Evolutionary conservation across 1,140 invertebrate species (phyloP).

Genomic region (Zaprionus tsacasi): DNA sequence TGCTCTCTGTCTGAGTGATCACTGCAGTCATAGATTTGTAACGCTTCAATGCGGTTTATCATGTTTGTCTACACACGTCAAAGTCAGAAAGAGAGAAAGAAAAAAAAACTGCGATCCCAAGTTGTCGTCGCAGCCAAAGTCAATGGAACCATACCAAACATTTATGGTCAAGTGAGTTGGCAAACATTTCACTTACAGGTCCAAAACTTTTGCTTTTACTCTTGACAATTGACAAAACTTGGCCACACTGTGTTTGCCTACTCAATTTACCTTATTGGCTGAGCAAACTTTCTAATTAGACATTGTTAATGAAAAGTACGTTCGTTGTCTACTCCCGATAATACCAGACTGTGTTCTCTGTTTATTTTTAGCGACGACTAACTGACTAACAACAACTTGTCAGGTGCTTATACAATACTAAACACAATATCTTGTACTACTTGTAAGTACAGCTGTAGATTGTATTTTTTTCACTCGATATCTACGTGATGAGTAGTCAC

Average conservation of each 20-base stretch:
- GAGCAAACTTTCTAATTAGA: conserved; percentile 49
- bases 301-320: conserved; percentile 29
- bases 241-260: conserved; percentile 26
- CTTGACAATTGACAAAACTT: conserved; percentile 29
- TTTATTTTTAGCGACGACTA: conserved; percentile 35
- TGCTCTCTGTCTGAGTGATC: conserved; percentile 14
- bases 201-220: conserved; percentile 30
- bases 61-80: conserved; percentile 28
- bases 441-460: conserved; percentile 24
- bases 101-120: conserved; percentile 22
- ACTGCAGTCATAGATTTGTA: conserved; percentile 43
- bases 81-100: background rate
- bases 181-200: conserved; percentile 42
- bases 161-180: conserved; percentile 28
- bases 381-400: conserved; percentile 19
- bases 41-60: conserved; percentile 50
- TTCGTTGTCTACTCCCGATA: conserved; percentile 23
- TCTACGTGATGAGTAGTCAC: background rate
- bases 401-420: conserved; percentile 28
- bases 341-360: conserved; percentile 28
- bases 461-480: conserved; percentile 16
- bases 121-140: conserved; percentile 8
- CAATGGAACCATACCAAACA: background rate
- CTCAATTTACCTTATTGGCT: conserved; percentile 46
- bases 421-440: background rate